These are phyloP conservation scores for Enteromius viviparus DNA, from an alignment of 2,797 vertebrate species.

Conservation along the genomic window DNA sequence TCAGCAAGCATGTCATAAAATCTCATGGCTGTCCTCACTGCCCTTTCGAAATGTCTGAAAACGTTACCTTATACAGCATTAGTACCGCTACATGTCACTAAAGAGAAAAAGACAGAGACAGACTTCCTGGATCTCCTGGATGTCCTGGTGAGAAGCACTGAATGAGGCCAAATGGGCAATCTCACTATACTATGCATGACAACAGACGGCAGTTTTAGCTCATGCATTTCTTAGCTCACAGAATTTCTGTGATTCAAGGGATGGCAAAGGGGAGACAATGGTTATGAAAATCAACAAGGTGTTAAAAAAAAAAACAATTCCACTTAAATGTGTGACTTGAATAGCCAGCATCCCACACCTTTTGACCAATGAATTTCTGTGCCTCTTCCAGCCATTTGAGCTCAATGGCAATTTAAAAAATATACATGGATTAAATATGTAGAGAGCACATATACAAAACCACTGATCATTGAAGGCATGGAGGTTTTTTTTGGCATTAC, in stretches of 20 bases:
- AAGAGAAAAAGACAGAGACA: background rate
- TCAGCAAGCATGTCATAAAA: background rate
- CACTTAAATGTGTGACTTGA: slow-evolving; percentile 5
- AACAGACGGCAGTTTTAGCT: slow-evolving; percentile 13
- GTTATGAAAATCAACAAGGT: background rate
- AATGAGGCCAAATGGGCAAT: slow-evolving; percentile 22
- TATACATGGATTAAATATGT: background rate
- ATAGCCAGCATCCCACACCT: background rate
- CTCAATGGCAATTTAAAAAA: background rate
- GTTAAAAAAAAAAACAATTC: background rate
- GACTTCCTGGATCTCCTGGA: slow-evolving; percentile 7
- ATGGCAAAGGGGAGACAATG: slow-evolving; percentile 7
- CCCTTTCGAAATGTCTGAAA: background rate
- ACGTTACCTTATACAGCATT: background rate
- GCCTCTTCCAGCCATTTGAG: background rate
- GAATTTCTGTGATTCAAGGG: background rate
- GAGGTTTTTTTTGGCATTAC: background rate
- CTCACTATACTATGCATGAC: slow-evolving; percentile 30
- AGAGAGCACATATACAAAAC: background rate
- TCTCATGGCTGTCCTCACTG: background rate
- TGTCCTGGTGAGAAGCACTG: slow-evolving; percentile 3
- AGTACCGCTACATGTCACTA: background rate
- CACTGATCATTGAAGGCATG: background rate
- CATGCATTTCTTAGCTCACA: slow-evolving; percentile 12
- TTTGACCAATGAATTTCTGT: background rate